Conservation (phyloP, 1,140 invertebrate genomes). For the Carcinoscorpius rotundicauda region DNA sequence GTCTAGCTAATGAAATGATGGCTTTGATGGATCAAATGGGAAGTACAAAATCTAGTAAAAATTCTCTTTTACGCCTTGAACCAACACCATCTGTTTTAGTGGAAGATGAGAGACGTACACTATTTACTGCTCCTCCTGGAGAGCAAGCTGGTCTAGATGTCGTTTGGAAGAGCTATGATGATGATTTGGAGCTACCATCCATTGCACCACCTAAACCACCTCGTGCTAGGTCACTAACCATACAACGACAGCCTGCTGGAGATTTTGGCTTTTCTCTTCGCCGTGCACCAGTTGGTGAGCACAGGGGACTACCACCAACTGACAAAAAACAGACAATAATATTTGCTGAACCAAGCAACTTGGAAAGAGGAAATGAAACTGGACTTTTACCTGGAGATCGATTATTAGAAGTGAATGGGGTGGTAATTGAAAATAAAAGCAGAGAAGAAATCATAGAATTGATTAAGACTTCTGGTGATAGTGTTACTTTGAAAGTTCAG, state of each 20-base stretch:
- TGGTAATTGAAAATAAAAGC: constrained; percentile 66
- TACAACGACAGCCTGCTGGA: constrained; percentile 68
- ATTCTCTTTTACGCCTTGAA: neutral
- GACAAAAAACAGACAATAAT: constrained; percentile 56
- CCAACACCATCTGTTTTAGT: neutral
- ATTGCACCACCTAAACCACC: constrained; percentile 59
- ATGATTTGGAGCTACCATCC: constrained; percentile 61
- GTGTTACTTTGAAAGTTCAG: constrained; percentile 68
- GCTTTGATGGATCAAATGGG: constrained; percentile 21
- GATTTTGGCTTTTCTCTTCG: constrained; percentile 91
- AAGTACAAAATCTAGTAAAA: constrained; percentile 6
- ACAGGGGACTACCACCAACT: constrained; percentile 24
- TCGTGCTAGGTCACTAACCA: constrained; percentile 56
- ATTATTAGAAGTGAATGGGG: constrained; percentile 78
- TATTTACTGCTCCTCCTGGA: constrained; percentile 8
- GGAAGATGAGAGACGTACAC: too few species aligned
- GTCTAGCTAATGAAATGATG: constrained; percentile 32
- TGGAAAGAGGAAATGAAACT: constrained; percentile 58
- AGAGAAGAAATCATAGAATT: constrained; percentile 88
- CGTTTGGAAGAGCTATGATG: constrained; percentile 27
- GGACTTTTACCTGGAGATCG: constrained; percentile 79
- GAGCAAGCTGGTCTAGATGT: constrained; percentile 20
- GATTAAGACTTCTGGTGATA: constrained; percentile 69
- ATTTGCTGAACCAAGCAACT: constrained; percentile 81
- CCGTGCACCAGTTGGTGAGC: constrained; percentile 58